Conservation (phyloP, 2,797 vertebrate genomes). For the Amblyraja radiata region DNA sequence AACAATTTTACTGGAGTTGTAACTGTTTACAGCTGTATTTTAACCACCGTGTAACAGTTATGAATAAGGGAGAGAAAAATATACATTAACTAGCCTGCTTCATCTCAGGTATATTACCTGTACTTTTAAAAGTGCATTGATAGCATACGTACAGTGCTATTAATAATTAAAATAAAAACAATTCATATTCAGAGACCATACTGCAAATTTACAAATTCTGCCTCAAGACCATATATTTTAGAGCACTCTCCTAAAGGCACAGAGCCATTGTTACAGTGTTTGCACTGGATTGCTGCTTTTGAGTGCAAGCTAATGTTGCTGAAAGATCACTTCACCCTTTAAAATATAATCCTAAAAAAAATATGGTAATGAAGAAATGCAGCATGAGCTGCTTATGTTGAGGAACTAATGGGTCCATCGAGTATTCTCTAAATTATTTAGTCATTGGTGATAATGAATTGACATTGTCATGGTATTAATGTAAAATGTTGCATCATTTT, state of each 20-base stretch:
- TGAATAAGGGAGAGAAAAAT: neutral
- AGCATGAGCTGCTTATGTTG: conserved; percentile 67
- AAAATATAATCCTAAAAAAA: conserved; percentile 66
- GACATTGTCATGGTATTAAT: conserved; percentile 59
- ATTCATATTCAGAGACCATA: neutral
- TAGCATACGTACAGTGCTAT: neutral
- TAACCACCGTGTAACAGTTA: conserved; percentile 2
- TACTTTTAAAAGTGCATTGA: neutral
- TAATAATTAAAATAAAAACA: neutral
- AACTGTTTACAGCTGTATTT: conserved; percentile 57
- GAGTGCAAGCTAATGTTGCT: conserved; percentile 65
- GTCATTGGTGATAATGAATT: conserved; percentile 70
- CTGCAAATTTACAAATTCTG: neutral
- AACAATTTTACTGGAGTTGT: conserved; percentile 76
- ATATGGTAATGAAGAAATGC: conserved; percentile 74
- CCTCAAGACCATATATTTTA: neutral
- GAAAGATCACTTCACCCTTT: conserved; percentile 71
- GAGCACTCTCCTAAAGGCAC: neutral
- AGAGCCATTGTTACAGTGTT: neutral
- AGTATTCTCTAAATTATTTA: conserved; percentile 67
- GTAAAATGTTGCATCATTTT: conserved; percentile 38
- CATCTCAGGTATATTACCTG: conserved; percentile 24
- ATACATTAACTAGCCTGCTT: conserved; percentile 8
- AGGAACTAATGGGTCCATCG: conserved; percentile 70
- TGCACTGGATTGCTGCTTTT: conserved; percentile 13